phyloP scores from a whole-genome alignment of 2,113 vertebrate species.

The Entomyzon cyanotis region DNA sequence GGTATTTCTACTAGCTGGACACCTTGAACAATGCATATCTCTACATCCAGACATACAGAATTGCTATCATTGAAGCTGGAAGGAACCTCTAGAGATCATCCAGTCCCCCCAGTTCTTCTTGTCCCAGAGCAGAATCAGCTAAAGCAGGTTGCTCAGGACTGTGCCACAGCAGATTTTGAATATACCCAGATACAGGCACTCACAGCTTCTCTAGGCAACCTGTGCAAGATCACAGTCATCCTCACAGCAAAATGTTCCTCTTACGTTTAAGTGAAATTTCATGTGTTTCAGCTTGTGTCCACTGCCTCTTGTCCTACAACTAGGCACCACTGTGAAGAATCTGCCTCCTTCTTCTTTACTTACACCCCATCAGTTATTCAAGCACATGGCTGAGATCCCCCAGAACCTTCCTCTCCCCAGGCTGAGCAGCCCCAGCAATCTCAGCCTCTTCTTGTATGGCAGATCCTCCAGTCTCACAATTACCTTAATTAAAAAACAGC shows the following conservation, averaged over 20 bases:
- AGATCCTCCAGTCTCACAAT: background rate
- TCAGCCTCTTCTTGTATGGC: background rate
- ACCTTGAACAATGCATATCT: background rate
- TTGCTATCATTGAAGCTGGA: background rate
- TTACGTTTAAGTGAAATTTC: background rate
- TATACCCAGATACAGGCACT: background rate
- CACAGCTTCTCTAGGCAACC: background rate
- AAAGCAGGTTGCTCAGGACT: background rate
- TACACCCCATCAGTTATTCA: background rate
- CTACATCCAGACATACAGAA: background rate
- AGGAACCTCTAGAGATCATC: background rate
- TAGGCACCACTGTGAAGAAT: background rate
- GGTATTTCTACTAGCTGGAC: background rate
- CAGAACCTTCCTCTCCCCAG: background rate
- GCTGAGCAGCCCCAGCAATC: background rate
- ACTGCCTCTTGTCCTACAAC: background rate
- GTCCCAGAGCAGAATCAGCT: background rate
- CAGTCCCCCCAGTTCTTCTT: background rate
- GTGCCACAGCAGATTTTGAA: background rate
- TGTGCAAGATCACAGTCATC: background rate
- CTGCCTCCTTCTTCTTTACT: background rate
- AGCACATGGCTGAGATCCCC: background rate
- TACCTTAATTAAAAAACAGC: no score
- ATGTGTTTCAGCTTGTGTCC: background rate
- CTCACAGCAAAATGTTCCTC: background rate